phyloP scores from a whole-genome alignment of 2,888 invertebrate species.

The Cotesia congregata region DNA sequence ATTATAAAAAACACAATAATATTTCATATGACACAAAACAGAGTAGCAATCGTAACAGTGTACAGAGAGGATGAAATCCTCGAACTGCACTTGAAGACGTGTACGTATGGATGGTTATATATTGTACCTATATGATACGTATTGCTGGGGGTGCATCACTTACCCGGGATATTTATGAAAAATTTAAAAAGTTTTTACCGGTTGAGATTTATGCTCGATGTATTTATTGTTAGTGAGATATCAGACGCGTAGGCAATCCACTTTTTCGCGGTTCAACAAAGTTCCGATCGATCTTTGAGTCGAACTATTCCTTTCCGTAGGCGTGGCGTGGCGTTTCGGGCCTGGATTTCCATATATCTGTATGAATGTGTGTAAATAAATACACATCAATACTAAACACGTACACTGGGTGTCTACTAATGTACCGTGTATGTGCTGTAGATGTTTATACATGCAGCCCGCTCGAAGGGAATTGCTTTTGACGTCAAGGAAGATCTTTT shows the following conservation, averaged over 20 bases:
- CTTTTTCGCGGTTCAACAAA: slow-evolving; percentile 32
- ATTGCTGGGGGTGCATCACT: background rate
- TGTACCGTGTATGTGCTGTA: background rate
- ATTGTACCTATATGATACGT: background rate
- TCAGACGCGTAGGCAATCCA: slow-evolving; percentile 31
- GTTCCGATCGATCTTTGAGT: slow-evolving; percentile 9
- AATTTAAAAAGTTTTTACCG: background rate
- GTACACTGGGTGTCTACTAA: background rate
- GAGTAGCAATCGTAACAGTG: background rate
- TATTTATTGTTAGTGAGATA: slow-evolving; percentile 29
- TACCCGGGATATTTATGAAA: background rate
- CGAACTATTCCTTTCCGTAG: slow-evolving; percentile 4
- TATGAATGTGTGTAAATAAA: slow-evolving; percentile 6
- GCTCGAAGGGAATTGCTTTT: slow-evolving; percentile 40
- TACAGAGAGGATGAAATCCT: background rate
- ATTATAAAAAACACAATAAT: too few species aligned
- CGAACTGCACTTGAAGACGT: background rate
- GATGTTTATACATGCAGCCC: slow-evolving; percentile 15
- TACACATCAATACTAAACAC: slow-evolving; percentile 26
- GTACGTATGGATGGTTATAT: background rate
- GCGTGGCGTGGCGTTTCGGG: background rate
- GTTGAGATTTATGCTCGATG: slow-evolving; percentile 17
- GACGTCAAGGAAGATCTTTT: slow-evolving; percentile 41
- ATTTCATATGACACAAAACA: too few species aligned
- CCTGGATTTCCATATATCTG: slow-evolving; percentile 6